These are phyloP conservation scores for Nymphicus hollandicus DNA, from an alignment of 2,113 vertebrate species.

Conservation along the genomic window DNA sequence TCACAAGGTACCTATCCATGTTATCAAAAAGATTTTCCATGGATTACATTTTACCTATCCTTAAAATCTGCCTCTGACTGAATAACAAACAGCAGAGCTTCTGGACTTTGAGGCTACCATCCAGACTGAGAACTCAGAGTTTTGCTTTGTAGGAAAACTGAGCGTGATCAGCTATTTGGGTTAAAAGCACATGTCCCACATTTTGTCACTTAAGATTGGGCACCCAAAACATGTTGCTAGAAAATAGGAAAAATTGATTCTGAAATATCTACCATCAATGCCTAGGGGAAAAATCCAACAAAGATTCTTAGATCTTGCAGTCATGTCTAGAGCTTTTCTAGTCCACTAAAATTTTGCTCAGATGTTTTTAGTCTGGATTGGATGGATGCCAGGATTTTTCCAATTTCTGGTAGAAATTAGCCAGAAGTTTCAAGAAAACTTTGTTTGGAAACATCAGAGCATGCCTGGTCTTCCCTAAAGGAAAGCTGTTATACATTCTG, in stretches of 20 bases:
- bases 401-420: background rate
- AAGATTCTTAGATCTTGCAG: background rate
- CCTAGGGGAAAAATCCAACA: background rate
- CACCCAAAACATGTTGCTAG: background rate
- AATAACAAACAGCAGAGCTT: background rate
- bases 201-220: background rate
- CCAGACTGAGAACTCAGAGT: background rate
- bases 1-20: background rate
- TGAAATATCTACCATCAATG: background rate
- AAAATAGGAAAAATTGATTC: background rate
- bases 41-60: background rate
- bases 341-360: background rate
- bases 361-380: background rate
- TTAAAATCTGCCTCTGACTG: background rate
- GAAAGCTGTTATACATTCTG: background rate
- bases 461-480: background rate
- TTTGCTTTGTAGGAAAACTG: background rate
- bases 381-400: background rate
- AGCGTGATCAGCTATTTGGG: fast-evolving
- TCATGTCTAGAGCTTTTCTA: background rate
- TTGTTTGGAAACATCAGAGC: background rate
- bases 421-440: background rate
- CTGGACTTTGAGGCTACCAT: background rate
- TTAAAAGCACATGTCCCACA: background rate
- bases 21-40: background rate